Percentiles rank a stretch among this genome's conserved stretches.
These are phyloP conservation scores for Candoia aspera DNA, from an alignment of 2,113 vertebrate species.

Conservation along the genomic window DNA sequence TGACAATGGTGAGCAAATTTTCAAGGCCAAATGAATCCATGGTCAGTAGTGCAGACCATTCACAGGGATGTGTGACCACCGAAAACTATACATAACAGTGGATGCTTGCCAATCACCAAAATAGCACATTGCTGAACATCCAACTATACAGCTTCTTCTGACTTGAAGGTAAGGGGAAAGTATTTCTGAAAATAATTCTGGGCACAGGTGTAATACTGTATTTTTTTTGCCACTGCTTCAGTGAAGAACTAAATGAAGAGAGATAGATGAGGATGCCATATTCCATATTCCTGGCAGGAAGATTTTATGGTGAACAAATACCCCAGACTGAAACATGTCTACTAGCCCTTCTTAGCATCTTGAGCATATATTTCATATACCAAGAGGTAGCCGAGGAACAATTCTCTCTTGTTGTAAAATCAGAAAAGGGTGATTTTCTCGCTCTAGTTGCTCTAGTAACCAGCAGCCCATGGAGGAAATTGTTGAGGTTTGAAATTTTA, in stretches of 20 bases:
- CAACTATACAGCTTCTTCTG: background rate
- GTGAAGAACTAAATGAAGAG: background rate
- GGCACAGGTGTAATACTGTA: background rate
- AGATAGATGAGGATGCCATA: background rate
- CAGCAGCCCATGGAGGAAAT: background rate
- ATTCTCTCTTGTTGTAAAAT: background rate
- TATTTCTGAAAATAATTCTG: background rate
- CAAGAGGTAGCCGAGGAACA: background rate
- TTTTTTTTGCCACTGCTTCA: background rate
- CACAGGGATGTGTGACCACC: background rate
- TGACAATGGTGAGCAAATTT: background rate
- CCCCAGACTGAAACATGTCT: background rate
- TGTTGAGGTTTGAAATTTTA: background rate
- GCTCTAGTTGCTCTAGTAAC: background rate
- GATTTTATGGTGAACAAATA: background rate
- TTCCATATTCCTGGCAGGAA: background rate
- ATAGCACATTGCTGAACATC: background rate
- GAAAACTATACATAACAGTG: background rate
- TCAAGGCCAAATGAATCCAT: background rate
- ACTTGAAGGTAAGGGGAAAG: background rate
- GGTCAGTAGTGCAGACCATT: background rate
- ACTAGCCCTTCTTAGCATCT: background rate
- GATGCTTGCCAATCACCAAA: background rate
- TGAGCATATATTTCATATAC: background rate
- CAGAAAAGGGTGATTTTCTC: background rate